A percentile compares a stretch with the other conserved stretches of the same genome.
These are phyloP conservation scores for Nycticryphes semicollaris DNA, from an alignment of 2,113 vertebrate species.

Conservation along the genomic window DNA sequence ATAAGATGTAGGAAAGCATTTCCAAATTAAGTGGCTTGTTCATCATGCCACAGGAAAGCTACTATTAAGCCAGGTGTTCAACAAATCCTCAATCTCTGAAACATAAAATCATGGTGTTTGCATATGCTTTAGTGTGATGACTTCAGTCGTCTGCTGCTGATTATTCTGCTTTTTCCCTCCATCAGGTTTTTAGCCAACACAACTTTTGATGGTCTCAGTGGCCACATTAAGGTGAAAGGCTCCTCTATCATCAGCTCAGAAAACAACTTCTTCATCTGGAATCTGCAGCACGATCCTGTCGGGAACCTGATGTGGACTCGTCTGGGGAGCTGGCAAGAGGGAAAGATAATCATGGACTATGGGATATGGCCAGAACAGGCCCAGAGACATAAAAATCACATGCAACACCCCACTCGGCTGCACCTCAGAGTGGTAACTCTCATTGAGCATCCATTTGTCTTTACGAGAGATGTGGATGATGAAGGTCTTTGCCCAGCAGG, in stretches of 20 bases:
- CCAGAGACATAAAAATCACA: constrained; percentile 77
- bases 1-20: not conserved
- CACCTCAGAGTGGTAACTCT: constrained; percentile 92
- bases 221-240: constrained; percentile 85
- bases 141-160: not conserved
- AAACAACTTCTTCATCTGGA: constrained; percentile 95
- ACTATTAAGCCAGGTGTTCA: not conserved
- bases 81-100: not conserved
- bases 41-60: not conserved
- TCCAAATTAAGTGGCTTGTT: not conserved
- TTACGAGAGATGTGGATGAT: constrained; percentile 89
- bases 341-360: constrained; percentile 86
- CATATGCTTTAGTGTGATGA: not conserved
- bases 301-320: constrained; percentile 95
- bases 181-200: constrained; percentile 92
- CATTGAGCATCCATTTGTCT: constrained; percentile 93
- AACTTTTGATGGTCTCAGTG: constrained; percentile 90
- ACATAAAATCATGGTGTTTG: not conserved
- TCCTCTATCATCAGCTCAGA: constrained; percentile 88
- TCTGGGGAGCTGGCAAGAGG: constrained; percentile 89
- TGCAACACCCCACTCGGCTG: constrained; percentile 76
- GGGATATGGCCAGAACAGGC: constrained; percentile 87
- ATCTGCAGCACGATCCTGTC: constrained; percentile 89
- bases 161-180: not conserved
- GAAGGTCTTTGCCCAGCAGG: constrained; percentile 93